Base-by-base conservation (phyloP, 2,113 vertebrate species). In the Callocephalon fimbriatum region DNA sequence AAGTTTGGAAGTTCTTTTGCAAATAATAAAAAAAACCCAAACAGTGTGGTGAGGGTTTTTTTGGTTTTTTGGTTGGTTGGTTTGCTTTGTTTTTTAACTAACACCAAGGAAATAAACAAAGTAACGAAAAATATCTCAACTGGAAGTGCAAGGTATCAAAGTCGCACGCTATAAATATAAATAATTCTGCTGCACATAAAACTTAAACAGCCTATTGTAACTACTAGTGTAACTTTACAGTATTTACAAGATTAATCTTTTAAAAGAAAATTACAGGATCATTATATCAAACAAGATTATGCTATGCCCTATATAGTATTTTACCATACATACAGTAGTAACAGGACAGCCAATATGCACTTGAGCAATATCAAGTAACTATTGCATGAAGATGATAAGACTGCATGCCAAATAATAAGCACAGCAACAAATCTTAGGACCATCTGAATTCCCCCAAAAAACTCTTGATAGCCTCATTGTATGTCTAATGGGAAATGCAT, bases 241-340 rank as follows among this genome's bases (percentile, higher is more conserved):
- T 78, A 92, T 93, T 95, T 95, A 90, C 72, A 96, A 86, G 76
- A 84, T 92, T 93, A 83, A 91, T 83, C 68, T 92, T 88, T 93
- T 50, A 29, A 81, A 90, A 90, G 85, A 91, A 86, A 96, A 86
- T 86, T 71, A 93, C 40, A 67, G 94, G 80, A 89, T 86, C 79
- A 44, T 78, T 88, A 77, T 74, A 80, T 85, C 53, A 95, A 93
- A 90, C 17, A 84, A 88, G 86, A 92, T 76, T 83, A 94, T 68
- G 61, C 35, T 92, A 54, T 77, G 59, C 93, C 81, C 74, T 70
- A 70, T 58, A 78, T 59, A 92, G 47, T 75, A 90, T 51, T 88
- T 88, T 72, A 84, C 76, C 84, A 8, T 25, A 59, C 44, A 81
- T 40, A 54, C 0, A 88, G 70, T 77, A 88, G 61, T 47, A 92